phyloP scores from a whole-genome alignment of 2,888 invertebrate genomes.

The Pseudoips prasinana region DNA sequence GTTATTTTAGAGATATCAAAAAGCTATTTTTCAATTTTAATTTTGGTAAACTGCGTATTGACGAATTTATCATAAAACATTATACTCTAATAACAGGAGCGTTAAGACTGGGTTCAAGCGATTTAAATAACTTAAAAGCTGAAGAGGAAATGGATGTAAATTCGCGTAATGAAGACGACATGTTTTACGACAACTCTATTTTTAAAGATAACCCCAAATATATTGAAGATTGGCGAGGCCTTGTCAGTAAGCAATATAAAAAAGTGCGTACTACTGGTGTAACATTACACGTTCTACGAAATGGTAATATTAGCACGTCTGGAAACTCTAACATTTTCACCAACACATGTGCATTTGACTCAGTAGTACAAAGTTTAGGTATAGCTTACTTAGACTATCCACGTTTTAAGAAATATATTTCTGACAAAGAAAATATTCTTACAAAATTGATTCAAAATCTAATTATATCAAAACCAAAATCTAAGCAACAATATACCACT shows the following conservation, averaged over 20 bases:
- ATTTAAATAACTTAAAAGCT: slow-evolving; percentile 7
- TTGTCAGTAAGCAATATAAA: slow-evolving; percentile 7
- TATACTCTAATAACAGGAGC: slow-evolving; percentile 6
- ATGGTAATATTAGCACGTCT: slow-evolving; percentile 6
- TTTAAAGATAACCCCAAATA: slow-evolving; percentile 9
- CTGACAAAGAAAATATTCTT: slow-evolving; percentile 4
- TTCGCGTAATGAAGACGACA: slow-evolving; percentile 4
- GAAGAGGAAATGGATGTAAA: slow-evolving; percentile 3
- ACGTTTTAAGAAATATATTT: slow-evolving; percentile 3
- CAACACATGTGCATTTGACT: slow-evolving; percentile 9
- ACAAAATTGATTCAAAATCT: slow-evolving; percentile 6
- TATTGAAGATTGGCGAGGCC: slow-evolving; percentile 13
- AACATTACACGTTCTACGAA: slow-evolving; percentile 8
- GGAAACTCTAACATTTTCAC: slow-evolving; percentile 7
- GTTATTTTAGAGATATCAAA: slow-evolving; percentile 10
- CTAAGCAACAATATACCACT: slow-evolving; percentile 4
- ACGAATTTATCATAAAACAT: slow-evolving; percentile 16
- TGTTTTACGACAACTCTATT: slow-evolving; percentile 10
- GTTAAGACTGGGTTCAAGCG: slow-evolving; percentile 4
- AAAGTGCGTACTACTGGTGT: slow-evolving; percentile 4
- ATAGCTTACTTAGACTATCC: slow-evolving; percentile 6
- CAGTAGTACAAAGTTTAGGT: slow-evolving; percentile 6
- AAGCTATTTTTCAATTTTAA: slow-evolving; percentile 9
- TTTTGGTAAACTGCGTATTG: slow-evolving; percentile 6
- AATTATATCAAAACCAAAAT: slow-evolving; percentile 6